Evolutionary conservation across 2,888 invertebrate genomes (phyloP).

Genomic region (Napeogenes sylphis): DNA sequence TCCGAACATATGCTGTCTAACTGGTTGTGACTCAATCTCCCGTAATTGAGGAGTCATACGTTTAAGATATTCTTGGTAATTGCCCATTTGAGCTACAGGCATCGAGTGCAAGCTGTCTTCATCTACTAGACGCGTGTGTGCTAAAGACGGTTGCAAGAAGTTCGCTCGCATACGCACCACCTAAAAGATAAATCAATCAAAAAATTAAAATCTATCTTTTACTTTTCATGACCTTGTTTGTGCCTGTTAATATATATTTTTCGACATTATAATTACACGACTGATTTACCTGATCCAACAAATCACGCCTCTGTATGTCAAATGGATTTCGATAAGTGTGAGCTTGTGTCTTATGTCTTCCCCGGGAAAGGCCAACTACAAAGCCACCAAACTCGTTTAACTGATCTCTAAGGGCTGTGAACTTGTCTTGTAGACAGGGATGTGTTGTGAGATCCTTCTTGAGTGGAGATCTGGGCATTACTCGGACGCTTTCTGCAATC

Average conservation of each 20-base stretch:
- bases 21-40: slow-evolving; percentile 96
- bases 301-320: slow-evolving; percentile 92
- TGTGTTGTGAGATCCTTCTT: slow-evolving; percentile 90
- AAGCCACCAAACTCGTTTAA: slow-evolving; percentile 91
- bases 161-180: slow-evolving; percentile 96
- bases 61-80: slow-evolving; percentile 99
- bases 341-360: slow-evolving; percentile 71
- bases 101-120: slow-evolving; percentile 96
- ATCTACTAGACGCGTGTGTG: slow-evolving; percentile 85
- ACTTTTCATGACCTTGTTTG: no score
- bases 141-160: slow-evolving; percentile 88
- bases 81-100: slow-evolving; percentile 99
- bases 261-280: no score
- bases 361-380: slow-evolving; percentile 83
- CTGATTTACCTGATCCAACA: slow-evolving; percentile 86
- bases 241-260: no score
- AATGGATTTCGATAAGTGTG: slow-evolving; percentile 94
- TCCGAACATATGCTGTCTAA: slow-evolving; percentile 98
- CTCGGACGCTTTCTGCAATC: slow-evolving; percentile 85
- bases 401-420: slow-evolving; percentile 88
- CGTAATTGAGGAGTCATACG: slow-evolving; percentile 93
- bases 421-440: slow-evolving; percentile 89
- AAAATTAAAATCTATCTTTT: background rate
- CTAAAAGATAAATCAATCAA: slow-evolving; percentile 40
- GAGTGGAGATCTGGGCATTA: slow-evolving; percentile 83